Conservation (phyloP, 92 coral and sea anemone genomes). For the Pocillopora grandis region DNA sequence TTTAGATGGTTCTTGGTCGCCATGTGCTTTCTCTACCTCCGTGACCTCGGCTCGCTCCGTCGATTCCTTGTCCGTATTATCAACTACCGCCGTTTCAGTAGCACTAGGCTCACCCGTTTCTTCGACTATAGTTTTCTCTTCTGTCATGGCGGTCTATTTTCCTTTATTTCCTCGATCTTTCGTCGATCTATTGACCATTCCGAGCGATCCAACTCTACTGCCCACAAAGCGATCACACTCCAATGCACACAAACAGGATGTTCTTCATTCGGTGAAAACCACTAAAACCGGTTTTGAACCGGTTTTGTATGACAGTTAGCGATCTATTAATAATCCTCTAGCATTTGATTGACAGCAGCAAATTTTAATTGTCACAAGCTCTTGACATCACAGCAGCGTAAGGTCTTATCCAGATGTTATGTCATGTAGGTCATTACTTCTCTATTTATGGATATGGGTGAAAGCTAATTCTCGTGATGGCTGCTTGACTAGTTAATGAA, state of each 20-base stretch:
- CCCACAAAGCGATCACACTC: neutral
- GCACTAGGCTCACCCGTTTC: neutral
- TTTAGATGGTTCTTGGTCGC: slow-evolving; percentile 39
- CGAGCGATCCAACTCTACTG: neutral
- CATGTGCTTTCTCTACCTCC: slow-evolving; percentile 23
- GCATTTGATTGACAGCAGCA: slow-evolving; percentile 8
- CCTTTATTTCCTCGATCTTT: slow-evolving; percentile 11
- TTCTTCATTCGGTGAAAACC: slow-evolving; percentile 21
- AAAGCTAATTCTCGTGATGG: neutral
- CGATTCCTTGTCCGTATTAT: neutral
- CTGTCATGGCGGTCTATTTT: neutral
- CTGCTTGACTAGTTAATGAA: neutral
- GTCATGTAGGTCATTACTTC: neutral
- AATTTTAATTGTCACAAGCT: neutral
- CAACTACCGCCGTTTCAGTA: neutral
- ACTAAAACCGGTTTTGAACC: slow-evolving; percentile 29
- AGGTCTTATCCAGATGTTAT: slow-evolving; percentile 11
- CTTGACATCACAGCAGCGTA: neutral
- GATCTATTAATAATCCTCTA: neutral
- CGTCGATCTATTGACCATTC: slow-evolving; percentile 22
- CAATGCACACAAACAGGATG: neutral
- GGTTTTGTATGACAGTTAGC: slow-evolving; percentile 10
- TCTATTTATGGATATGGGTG: neutral
- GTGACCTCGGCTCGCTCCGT: slow-evolving; percentile 26
- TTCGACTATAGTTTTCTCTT: slow-evolving; percentile 5